Evolutionary conservation across 2,113 vertebrate genomes (phyloP), one percentile per base, ranked within the genome.

Genomic region (Misgurnus mizolepis): DNA sequence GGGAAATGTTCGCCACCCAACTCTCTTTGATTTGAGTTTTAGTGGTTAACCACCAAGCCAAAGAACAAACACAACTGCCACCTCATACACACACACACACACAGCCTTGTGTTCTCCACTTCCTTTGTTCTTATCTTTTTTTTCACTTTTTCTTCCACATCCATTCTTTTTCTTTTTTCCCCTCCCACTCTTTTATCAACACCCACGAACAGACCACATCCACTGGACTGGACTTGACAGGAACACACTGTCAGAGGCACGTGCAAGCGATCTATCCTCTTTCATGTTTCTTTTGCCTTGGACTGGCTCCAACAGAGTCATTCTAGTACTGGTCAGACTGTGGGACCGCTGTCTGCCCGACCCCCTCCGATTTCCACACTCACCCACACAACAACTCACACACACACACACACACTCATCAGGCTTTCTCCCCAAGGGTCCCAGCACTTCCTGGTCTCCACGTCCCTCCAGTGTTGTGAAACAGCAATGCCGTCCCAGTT

Each of bases 141-240:
- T 76, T 40, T 53, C 9, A 18, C 75, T 67, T 77, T 55, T 41
- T 77, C 15, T 6, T 18, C 11, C 27, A 81, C 66, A 81, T 12
- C 7, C 15, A 7, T 66, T 60, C 56, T 74, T 34, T 66, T 49
- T 77, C 17, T 43, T 22, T 60, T 40, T 6, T 34, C 76, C 17
- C 72, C 77, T 70, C 60, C 84, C 85, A 70, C 67, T 86, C 87
- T 43, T 58, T 85, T 74, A 3, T 61, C 80, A 84, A 82, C 84
- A 84, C 90, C 89, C 92, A 88, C 88, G 60, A 85, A 84, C 78
- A 84, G 87, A 93, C 92, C 92, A 90, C 92, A 92, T 90, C 90
- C 88, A 92, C 90, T 88, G 90, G 88, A 84, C 87, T 93, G 90
- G 22, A 92, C 88, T 90, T 88, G 89, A 88, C 89, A 92, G 86